These are phyloP conservation scores for Poecilia wingei DNA, from an alignment of 2,797 vertebrate species.

Conservation along the genomic window DNA sequence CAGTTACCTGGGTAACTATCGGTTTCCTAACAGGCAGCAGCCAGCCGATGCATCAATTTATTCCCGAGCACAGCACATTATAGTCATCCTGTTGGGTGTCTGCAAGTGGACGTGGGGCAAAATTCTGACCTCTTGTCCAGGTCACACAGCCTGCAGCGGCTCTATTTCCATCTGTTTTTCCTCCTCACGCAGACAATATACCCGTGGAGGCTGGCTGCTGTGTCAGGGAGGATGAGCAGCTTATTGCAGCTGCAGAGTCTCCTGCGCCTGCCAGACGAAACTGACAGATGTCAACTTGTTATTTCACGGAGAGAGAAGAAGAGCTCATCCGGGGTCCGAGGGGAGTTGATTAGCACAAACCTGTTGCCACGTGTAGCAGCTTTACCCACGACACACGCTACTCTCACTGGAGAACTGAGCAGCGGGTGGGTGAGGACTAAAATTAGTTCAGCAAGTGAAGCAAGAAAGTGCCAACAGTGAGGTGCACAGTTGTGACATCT, in stretches of 20 bases:
- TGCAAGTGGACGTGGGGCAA: slow-evolving; percentile 38
- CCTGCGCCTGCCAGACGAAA: slow-evolving; percentile 41
- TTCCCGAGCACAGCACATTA: background rate
- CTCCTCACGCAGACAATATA: slow-evolving; percentile 19
- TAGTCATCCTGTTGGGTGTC: slow-evolving; percentile 2
- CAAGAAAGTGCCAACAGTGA: slow-evolving; percentile 38
- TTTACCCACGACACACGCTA: slow-evolving; percentile 49
- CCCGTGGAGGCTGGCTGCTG: slow-evolving; percentile 21
- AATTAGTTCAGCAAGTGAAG: slow-evolving; percentile 55
- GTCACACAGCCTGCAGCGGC: slow-evolving; percentile 31
- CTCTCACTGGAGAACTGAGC: slow-evolving; percentile 45
- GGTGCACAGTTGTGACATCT: slow-evolving; percentile 40
- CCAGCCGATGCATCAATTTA: background rate
- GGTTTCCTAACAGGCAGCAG: background rate
- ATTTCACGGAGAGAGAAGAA: slow-evolving; percentile 39
- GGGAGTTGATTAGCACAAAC: slow-evolving; percentile 72
- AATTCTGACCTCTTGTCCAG: slow-evolving; percentile 46
- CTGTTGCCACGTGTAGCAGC: slow-evolving; percentile 54
- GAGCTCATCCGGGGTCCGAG: slow-evolving; percentile 17
- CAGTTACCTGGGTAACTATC: background rate
- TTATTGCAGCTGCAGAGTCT: slow-evolving; percentile 36
- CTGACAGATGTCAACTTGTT: slow-evolving; percentile 76
- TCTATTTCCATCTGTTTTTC: slow-evolving; percentile 44
- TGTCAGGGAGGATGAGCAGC: slow-evolving; percentile 50
- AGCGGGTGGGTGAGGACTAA: slow-evolving; percentile 44